These are phyloP conservation scores for Aphelenchoides avenae DNA, from an alignment of 1,140 invertebrate genomes.

Conservation along the genomic window DNA sequence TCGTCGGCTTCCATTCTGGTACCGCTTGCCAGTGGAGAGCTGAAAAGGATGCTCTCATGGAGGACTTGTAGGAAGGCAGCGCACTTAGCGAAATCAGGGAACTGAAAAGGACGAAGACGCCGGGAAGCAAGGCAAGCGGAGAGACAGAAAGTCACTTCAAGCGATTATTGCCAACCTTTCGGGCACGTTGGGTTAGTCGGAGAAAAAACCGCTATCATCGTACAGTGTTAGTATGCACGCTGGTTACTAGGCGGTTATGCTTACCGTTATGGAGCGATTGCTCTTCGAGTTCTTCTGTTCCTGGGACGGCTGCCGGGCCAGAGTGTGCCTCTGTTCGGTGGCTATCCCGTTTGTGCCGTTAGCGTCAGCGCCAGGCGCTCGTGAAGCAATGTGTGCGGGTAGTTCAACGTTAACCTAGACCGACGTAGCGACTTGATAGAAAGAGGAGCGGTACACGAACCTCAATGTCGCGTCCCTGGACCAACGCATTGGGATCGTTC, in stretches of 20 bases:
- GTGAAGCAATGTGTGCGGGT: not conserved
- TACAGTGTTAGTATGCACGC: not conserved
- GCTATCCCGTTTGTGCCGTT: not conserved
- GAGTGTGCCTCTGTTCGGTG: not conserved
- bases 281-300: slow-evolving; percentile 11
- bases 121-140: not conserved
- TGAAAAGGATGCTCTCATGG: slow-evolving; percentile 6
- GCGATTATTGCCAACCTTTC: not conserved
- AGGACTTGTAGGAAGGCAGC: no score
- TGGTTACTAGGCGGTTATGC: slow-evolving; percentile 2
- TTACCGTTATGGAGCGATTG: slow-evolving; percentile 31
- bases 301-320: slow-evolving; percentile 1
- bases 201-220: not conserved
- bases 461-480: slow-evolving; percentile 5
- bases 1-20: slow-evolving; percentile 37
- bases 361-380: not conserved
- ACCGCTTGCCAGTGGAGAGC: slow-evolving; percentile 39
- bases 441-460: slow-evolving; percentile 1
- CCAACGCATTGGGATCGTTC: slow-evolving; percentile 22
- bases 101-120: not conserved
- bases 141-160: not conserved
- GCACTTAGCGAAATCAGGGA: no score
- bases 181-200: not conserved
- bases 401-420: not conserved
- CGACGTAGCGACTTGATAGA: slow-evolving; percentile 21